phyloP scores from a whole-genome alignment of 2,888 invertebrate genomes.

The Erpobdella octoculata region DNA sequence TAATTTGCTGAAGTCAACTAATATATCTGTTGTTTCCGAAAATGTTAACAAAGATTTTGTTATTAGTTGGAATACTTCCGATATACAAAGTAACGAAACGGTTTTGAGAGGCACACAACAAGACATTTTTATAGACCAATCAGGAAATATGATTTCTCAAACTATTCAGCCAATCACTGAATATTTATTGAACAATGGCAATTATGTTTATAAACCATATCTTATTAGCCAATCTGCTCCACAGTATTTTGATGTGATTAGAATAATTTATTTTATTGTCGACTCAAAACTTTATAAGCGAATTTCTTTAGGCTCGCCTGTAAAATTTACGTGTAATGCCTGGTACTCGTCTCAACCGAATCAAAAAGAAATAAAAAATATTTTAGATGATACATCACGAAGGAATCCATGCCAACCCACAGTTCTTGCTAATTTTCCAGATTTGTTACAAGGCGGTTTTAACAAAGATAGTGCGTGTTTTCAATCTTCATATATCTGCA shows the following conservation, averaged over 20 bases:
- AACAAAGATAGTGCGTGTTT: constrained; percentile 1
- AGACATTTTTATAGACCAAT: neutral
- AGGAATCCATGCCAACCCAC: constrained; percentile 23
- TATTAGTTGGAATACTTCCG: neutral
- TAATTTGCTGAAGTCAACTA: neutral
- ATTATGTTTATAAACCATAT: neutral
- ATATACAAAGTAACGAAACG: neutral
- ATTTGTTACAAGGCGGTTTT: constrained; percentile 3
- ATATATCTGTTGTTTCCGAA: neutral
- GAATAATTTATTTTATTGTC: neutral
- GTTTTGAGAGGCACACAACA: neutral
- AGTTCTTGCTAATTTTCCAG: constrained; percentile 7
- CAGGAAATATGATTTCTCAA: neutral
- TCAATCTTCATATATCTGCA: neutral
- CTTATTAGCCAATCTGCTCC: neutral
- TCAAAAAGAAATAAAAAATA: neutral
- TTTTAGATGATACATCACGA: constrained; percentile 5
- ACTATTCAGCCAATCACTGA: neutral
- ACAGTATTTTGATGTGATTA: neutral
- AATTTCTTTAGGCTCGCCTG: neutral
- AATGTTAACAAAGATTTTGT: neutral
- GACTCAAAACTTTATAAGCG: neutral
- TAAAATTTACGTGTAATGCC: neutral
- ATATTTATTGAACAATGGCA: neutral
- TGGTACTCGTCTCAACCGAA: constrained; percentile 22